Percentiles rank a stretch among this genome's conserved stretches.
Evolutionary conservation across 35 echinoderm and acorn worm genomes (phyloP).

Genomic region (Patiria miniata): DNA sequence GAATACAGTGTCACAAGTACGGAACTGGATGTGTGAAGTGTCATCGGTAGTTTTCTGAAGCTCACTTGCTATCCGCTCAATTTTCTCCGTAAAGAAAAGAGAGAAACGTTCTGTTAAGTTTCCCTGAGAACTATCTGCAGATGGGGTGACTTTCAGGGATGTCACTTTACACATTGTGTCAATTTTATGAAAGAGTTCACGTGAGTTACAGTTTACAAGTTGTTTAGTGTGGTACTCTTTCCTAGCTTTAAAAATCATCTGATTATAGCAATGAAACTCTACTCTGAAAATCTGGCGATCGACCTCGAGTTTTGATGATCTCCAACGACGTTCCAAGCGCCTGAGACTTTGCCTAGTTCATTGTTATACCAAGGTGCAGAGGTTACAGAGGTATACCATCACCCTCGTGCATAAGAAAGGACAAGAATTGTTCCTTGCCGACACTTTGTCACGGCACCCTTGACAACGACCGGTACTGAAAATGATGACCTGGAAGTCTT

Average conservation of each 20-base stretch:
- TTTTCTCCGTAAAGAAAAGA: not conserved
- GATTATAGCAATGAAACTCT: not conserved
- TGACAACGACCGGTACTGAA: too few species aligned
- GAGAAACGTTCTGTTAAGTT: not conserved
- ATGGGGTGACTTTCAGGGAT: not conserved
- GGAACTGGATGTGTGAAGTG: constrained; percentile 8
- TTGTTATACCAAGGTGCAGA: constrained; percentile 73
- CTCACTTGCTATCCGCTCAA: not conserved
- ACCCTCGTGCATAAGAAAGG: too few species aligned
- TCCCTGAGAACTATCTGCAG: not conserved
- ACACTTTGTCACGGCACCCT: too few species aligned
- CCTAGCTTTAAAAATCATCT: not conserved
- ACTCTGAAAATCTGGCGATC: not conserved
- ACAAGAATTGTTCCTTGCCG: too few species aligned
- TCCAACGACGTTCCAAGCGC: constrained; percentile 18
- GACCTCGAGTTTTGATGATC: constrained; percentile 9
- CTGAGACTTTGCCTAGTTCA: constrained; percentile 26
- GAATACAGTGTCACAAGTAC: not conserved
- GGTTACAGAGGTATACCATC: too few species aligned
- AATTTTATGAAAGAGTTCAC: not conserved
- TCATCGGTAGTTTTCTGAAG: not conserved
- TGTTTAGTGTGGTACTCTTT: not conserved
- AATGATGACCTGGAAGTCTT: too few species aligned
- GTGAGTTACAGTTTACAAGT: not conserved
- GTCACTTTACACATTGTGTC: not conserved